Percentiles rank a stretch among this genome's conserved stretches.
Conservation (phyloP, 2,113 vertebrate genomes). For the Trochalopteron elliotii region DNA sequence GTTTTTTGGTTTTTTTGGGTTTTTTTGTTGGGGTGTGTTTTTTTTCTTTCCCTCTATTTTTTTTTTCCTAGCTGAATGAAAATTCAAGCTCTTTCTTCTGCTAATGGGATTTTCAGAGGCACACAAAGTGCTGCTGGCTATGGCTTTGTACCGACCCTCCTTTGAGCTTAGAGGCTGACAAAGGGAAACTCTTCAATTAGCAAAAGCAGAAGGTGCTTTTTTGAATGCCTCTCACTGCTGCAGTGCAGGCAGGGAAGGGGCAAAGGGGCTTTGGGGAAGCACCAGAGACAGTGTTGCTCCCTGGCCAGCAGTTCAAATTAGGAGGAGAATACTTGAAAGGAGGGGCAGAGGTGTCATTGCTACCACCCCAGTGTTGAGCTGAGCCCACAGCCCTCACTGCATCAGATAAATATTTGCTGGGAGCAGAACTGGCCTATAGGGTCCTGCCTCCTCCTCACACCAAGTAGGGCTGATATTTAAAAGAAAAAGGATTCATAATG, state of each 20-base stretch:
- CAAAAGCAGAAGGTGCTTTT: constrained; percentile 39
- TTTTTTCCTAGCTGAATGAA: constrained; percentile 30
- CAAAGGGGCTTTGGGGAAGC: background rate
- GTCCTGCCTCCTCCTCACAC: background rate
- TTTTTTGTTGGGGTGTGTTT: no score
- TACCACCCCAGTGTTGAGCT: background rate
- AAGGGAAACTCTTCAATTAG: constrained; percentile 66
- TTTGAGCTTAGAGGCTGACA: constrained; percentile 44
- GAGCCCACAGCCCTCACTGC: background rate
- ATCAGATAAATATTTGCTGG: background rate
- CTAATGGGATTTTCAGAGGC: constrained; percentile 70
- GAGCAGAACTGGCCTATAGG: background rate
- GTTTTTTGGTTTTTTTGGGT: no score
- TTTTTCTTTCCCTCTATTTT: background rate
- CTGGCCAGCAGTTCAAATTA: background rate
- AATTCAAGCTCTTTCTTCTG: constrained; percentile 64
- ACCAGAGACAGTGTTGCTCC: background rate
- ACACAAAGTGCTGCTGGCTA: constrained; percentile 64
- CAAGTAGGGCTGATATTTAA: background rate
- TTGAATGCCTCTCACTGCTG: background rate
- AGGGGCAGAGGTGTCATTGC: background rate
- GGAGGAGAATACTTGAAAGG: background rate
- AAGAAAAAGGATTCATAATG: background rate
- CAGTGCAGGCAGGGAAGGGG: background rate
- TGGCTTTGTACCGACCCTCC: constrained; percentile 44